Base-by-base conservation (phyloP, 2,113 vertebrate genomes). In the Equus quagga region DNA sequence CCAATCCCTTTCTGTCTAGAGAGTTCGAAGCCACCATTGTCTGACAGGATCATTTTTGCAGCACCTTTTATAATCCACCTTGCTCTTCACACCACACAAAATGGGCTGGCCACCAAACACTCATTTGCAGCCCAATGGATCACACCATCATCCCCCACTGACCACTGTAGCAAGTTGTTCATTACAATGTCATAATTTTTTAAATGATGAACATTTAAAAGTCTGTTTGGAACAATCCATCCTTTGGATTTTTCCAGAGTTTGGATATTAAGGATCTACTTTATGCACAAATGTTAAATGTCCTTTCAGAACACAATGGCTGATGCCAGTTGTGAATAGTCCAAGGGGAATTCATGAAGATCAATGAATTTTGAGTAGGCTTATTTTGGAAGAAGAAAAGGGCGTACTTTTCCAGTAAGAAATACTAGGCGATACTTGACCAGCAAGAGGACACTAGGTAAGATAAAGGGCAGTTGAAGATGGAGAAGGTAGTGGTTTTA, bases 301-400 rank as follows among this genome's bases (percentile, higher is more conserved):
- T 88, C 26, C 44, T 44, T 73, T 85, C 31, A 70, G 23, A 92
- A 81, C 14, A 36, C 51, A 70, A 10, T 80, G 26, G n/a, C 46
- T 72, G 76, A 81, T 23, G 33, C 18, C 36, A 92, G 9, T 36
- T 89, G 54, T 64, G 67, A 26, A 54, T 62, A 51, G 23, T 78
- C 31, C 84, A 89, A 81, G 23, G 56, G 46, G 18, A 86, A 81
- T 84, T 95, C 28, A 24, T 78, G 79, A 92, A 96, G n/a, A 89
- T 92, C 76, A 64, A 18, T 83, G n/a, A 70, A 76, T 81, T 97
- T 92, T 65, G 60, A 90, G 36, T 78, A 85, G 51, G 36, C 46
- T 85, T 96, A 70, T 85, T 65, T 89, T 31, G 26, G 46, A 90
- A 21, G 21, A 92, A 19, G 21, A 60, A 84, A 85, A 36, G 28